These are phyloP conservation scores for Drosophila repleta DNA, from an alignment of 1,140 invertebrate species.

Conservation along the genomic window DNA sequence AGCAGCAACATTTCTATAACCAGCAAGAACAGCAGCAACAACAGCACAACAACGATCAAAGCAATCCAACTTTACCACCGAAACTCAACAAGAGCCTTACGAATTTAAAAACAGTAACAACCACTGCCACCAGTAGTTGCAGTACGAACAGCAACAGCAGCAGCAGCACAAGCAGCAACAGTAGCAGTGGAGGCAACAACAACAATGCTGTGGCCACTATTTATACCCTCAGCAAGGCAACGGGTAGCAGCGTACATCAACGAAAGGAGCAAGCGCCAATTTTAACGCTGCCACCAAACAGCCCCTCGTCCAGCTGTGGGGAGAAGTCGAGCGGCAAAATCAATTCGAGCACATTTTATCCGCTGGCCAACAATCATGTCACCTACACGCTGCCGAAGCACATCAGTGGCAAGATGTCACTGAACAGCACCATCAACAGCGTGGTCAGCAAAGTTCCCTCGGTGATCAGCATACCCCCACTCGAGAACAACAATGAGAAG, in stretches of 20 bases:
- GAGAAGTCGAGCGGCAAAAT: slow-evolving; percentile 75
- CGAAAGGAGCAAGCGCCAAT: slow-evolving; percentile 69
- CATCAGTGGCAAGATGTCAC: slow-evolving; percentile 78
- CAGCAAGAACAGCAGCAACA: slow-evolving; percentile 62
- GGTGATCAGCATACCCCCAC: slow-evolving; percentile 77
- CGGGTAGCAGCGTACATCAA: slow-evolving; percentile 42
- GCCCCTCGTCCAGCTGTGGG: slow-evolving; percentile 39
- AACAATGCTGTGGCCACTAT: slow-evolving; percentile 71
- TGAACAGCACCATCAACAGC: slow-evolving; percentile 81
- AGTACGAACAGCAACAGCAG: no score
- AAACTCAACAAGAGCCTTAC: slow-evolving; percentile 83
- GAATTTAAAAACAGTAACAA: slow-evolving; percentile 76
- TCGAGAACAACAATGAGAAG: slow-evolving; percentile 57
- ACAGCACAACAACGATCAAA: slow-evolving; percentile 59
- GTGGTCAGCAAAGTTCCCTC: slow-evolving; percentile 83
- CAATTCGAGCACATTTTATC: slow-evolving; percentile 81
- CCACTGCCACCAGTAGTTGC: slow-evolving; percentile 33
- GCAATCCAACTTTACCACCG: slow-evolving; percentile 83
- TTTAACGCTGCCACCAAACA: slow-evolving; percentile 66
- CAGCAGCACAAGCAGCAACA: slow-evolving; percentile 4
- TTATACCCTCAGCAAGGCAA: slow-evolving; percentile 70
- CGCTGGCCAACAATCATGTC: slow-evolving; percentile 79
- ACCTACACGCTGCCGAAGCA: slow-evolving; percentile 83
- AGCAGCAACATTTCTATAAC: slow-evolving; percentile 77
- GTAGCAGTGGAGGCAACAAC: slow-evolving; percentile 12